These are phyloP conservation scores for Sebastes steindachneri DNA, from an alignment of 2,797 vertebrate genomes.

Conservation along the genomic window DNA sequence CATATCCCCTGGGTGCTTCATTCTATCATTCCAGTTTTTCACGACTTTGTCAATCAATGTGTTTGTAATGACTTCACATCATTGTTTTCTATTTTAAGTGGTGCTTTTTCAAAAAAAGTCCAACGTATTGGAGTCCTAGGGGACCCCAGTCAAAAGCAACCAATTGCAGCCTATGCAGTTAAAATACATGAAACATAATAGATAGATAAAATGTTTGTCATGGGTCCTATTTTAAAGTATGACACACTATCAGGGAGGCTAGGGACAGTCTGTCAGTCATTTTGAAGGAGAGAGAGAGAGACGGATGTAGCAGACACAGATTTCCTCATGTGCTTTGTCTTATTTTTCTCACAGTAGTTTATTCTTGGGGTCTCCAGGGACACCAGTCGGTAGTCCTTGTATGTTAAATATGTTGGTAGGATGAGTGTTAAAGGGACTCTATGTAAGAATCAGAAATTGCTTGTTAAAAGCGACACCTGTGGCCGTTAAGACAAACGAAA, in stretches of 20 bases:
- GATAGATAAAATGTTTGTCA: background rate
- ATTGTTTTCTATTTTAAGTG: background rate
- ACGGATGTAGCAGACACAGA: background rate
- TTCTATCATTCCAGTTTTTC: background rate
- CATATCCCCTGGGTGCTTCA: background rate
- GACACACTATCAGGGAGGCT: background rate
- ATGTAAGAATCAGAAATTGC: too few species aligned
- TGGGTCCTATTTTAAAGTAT: background rate
- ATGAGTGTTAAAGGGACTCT: too few species aligned
- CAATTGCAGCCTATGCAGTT: background rate
- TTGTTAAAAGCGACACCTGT: too few species aligned
- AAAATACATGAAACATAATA: background rate
- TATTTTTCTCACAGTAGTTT: too few species aligned
- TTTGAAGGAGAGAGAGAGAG: background rate
- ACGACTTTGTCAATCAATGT: background rate
- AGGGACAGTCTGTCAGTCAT: too few species aligned
- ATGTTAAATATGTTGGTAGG: too few species aligned
- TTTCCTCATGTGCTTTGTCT: background rate
- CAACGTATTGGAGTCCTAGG: background rate
- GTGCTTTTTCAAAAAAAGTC: background rate
- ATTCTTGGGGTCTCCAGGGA: too few species aligned
- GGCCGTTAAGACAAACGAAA: too few species aligned
- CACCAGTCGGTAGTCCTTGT: too few species aligned
- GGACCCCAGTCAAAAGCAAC: background rate
- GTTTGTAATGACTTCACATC: background rate